Evolutionary conservation across 92 coral and sea anemone genomes (phyloP), one percentile per base, ranked within the genome.

Genomic region (Paragorgia papillata): DNA sequence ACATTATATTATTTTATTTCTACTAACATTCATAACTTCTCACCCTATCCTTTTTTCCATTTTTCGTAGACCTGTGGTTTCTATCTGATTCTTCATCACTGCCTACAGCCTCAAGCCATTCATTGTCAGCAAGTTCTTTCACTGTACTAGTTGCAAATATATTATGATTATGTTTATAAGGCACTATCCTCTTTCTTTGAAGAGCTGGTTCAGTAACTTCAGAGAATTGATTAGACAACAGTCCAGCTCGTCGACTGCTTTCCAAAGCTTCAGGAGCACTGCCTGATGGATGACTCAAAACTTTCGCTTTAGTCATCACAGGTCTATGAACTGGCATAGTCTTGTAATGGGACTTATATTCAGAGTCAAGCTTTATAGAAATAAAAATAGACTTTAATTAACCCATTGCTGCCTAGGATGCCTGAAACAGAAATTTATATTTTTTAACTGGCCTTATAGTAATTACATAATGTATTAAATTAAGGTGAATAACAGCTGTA

Each of bases 161-260:
- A 61, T 93, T 93, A 73, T 93, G 97, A 83, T 93, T 93, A 62
- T 93, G 83, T 76, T 87, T 89, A 76, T 93, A 93, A 5, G 97
- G 90, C 22, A 93, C 97, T 56, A 93, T 93, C 39, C 83, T 68
- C 73, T 86, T 93, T 69, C 97, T 88, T 57, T 93, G 97, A 35
- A 93, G 79, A 30, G 96, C 94, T 8, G 97, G 97, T 51, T 93
- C 97, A 73, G 80, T 89, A 2, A 89, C 79, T 63, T 89, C 79
- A 14, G 91, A 92, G 79, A 93, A 88, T 31, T 93, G 82, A 61
- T 83, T 84, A 6, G 97, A 93, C 31, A 78, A 83, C 64, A 93
- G 75, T 13, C 97, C 97, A 9, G 97, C 97, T 69, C 97, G 85
- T 33, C 96, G 97, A 17, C 97, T 86, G 1, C 93, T 82, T 0